A percentile compares a stretch with the other conserved stretches of the same genome.
phyloP scores from a whole-genome alignment of 2,113 vertebrate genomes.

The Rousettus leschenaultii region DNA sequence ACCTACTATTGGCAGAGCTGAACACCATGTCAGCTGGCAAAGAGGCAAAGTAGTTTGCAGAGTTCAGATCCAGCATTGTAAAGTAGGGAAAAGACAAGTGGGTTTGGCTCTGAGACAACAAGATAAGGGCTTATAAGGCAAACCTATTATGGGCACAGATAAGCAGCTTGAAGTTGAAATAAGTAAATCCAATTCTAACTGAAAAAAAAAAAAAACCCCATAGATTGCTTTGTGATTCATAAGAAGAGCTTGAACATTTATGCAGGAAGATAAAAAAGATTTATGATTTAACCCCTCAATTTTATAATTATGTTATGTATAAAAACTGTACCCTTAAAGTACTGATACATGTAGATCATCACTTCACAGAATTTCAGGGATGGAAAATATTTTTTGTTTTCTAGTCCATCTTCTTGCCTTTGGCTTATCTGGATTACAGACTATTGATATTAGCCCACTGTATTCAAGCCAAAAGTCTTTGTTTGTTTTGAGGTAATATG shows the following conservation, averaged over 20 bases:
- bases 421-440: not conserved
- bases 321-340: not conserved
- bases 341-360: not conserved
- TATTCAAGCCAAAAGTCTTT: not conserved
- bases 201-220: not conserved
- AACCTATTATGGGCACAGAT: not conserved
- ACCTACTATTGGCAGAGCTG: not conserved
- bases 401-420: not conserved
- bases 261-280: slow-evolving; percentile 3
- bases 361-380: not conserved
- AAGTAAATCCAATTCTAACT: not conserved
- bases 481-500: not conserved
- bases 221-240: not conserved
- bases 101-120: not conserved
- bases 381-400: not conserved
- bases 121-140: not conserved
- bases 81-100: not conserved
- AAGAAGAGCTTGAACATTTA: not conserved
- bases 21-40: not conserved
- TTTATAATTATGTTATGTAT: slow-evolving; percentile 37
- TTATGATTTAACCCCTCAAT: not conserved
- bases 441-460: not conserved
- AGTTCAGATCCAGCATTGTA: not conserved
- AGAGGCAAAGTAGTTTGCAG: not conserved
- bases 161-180: slow-evolving; percentile 27